phyloP scores from a whole-genome alignment of 2,797 vertebrate species.

The Enteromius anoplus region DNA sequence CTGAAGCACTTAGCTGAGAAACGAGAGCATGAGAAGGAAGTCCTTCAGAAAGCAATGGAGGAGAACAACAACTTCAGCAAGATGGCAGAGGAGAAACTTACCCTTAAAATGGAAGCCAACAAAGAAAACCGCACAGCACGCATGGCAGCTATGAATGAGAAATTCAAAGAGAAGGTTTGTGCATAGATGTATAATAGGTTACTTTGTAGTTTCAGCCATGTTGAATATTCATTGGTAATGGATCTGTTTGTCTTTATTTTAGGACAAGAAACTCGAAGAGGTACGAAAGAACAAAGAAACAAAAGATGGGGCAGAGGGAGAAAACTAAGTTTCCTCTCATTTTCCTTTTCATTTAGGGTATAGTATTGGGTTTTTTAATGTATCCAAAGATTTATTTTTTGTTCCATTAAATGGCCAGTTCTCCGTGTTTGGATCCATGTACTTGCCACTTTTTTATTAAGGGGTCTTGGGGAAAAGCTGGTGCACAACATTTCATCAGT shows the following conservation, averaged over 20 bases:
- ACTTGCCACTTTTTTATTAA: constrained; percentile 60
- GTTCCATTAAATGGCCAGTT: constrained; percentile 64
- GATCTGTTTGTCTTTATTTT: constrained; percentile 42
- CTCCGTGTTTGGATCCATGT: constrained; percentile 56
- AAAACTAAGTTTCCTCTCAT: constrained; percentile 59
- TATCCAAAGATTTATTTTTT: constrained; percentile 74
- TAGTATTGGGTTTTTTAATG: constrained; percentile 60
- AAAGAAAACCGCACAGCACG: constrained; percentile 92
- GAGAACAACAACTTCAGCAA: constrained; percentile 94
- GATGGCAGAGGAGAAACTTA: constrained; percentile 91
- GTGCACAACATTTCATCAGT: constrained; percentile 47
- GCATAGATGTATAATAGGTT: background rate
- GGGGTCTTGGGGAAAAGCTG: constrained; percentile 50
- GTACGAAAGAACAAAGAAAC: constrained; percentile 92
- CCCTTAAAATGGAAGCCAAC: constrained; percentile 93
- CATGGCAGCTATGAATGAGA: constrained; percentile 90
- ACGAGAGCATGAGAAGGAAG: constrained; percentile 91
- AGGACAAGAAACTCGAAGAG: constrained; percentile 96
- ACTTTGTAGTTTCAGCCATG: background rate
- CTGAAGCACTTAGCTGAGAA: constrained; percentile 92
- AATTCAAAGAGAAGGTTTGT: constrained; percentile 92
- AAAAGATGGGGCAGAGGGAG: constrained; percentile 77
- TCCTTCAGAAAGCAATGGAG: constrained; percentile 90
- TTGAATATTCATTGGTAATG: background rate
- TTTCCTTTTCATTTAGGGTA: constrained; percentile 56